phyloP scores from a whole-genome alignment of 2,113 vertebrate genomes.

The Nicator chloris region DNA sequence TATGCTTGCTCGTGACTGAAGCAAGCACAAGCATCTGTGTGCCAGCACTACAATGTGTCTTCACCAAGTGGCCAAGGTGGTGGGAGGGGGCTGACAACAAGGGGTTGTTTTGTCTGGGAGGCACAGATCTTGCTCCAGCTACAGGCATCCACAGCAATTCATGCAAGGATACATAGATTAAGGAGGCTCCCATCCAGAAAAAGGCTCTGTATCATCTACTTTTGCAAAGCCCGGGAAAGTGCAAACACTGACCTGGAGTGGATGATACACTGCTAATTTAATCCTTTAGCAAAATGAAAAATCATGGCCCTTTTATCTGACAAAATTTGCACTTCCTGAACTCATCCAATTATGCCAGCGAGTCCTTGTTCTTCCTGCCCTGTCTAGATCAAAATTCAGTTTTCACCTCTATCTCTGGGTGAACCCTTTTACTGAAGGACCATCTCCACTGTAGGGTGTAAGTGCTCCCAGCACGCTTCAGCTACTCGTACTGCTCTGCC shows the following conservation, averaged over 20 bases:
- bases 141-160: background rate
- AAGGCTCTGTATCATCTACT: background rate
- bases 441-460: background rate
- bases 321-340: background rate
- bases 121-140: background rate
- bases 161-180: background rate
- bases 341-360: background rate
- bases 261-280: background rate
- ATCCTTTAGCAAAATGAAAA: background rate
- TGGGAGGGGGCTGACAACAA: background rate
- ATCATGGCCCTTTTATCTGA: background rate
- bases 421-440: background rate
- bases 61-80: background rate
- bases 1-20: background rate
- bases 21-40: background rate
- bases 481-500: background rate
- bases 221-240: conserved; percentile 6
- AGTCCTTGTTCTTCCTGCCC: background rate
- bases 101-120: background rate
- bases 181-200: background rate
- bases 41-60: background rate
- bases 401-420: background rate
- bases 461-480: background rate
- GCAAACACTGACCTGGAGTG: background rate
- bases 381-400: background rate